phyloP scores from a whole-genome alignment of 1,140 invertebrate species.

The Ceratina japonica region DNA sequence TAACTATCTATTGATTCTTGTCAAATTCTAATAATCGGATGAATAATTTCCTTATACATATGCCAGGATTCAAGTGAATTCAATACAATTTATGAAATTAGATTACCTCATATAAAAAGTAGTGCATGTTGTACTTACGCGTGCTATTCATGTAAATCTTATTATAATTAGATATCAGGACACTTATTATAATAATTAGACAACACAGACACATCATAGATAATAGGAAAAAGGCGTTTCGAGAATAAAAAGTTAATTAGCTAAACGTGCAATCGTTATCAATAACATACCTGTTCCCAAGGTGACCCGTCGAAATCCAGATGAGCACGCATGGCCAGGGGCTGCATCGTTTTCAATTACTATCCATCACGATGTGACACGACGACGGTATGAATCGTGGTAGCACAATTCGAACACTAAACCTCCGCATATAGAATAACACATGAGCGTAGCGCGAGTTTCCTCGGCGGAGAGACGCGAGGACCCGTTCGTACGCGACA shows the following conservation, averaged over 20 bases:
- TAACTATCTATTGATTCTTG: background rate
- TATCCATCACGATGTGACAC: background rate
- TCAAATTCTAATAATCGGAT: background rate
- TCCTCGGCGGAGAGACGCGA: background rate
- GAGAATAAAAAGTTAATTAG: too few relatives aligned
- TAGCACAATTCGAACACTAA: constrained; percentile 1
- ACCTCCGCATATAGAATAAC: constrained; percentile 12
- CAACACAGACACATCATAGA: too few relatives aligned
- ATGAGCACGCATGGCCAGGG: background rate
- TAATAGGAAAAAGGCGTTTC: too few relatives aligned
- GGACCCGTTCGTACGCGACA: constrained; percentile 55
- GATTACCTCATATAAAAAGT: too few relatives aligned
- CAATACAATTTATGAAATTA: too few relatives aligned
- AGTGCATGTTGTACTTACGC: too few relatives aligned
- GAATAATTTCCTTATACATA: background rate
- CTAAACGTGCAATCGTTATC: too few relatives aligned
- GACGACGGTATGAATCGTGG: too few relatives aligned
- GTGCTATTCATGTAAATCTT: too few relatives aligned
- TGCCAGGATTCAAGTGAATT: background rate
- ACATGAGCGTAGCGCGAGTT: background rate
- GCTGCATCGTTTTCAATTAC: background rate
- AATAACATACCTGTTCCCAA: background rate
- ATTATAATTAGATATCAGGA: too few relatives aligned
- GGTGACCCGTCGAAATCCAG: background rate
- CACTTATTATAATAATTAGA: too few relatives aligned